These are phyloP conservation scores for Dermochelys coriacea DNA, from an alignment of 2,797 vertebrate genomes.

Conservation along the genomic window DNA sequence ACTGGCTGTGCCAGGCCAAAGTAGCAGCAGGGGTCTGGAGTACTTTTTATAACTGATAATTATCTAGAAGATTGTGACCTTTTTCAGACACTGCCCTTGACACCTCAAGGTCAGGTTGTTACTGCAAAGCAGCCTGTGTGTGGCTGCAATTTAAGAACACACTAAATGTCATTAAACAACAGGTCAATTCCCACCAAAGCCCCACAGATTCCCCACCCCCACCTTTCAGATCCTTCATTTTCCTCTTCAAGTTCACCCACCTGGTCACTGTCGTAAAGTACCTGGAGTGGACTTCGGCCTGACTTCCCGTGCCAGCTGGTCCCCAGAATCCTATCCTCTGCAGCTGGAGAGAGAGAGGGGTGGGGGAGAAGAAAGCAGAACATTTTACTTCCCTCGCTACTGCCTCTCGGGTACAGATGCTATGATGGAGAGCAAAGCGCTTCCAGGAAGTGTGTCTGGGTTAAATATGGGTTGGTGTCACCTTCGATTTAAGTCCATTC, in stretches of 20 bases:
- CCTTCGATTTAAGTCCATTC: neutral
- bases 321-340: slow-evolving; percentile 73
- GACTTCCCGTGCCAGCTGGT: slow-evolving; percentile 83
- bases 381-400: neutral
- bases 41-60: neutral
- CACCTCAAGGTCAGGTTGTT: neutral
- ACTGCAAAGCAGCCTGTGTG: no score
- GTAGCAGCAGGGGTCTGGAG: neutral
- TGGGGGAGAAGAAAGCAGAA: neutral
- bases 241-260: slow-evolving; percentile 76
- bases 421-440: neutral
- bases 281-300: slow-evolving; percentile 89
- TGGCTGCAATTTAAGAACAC: fast-evolving
- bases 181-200: fast-evolving
- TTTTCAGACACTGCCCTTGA: neutral
- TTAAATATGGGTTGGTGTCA: neutral
- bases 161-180: neutral
- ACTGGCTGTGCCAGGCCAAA: neutral
- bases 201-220: no score
- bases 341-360: slow-evolving; percentile 70
- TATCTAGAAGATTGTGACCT: neutral
- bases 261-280: slow-evolving; percentile 89
- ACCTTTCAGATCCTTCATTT: fast-evolving
- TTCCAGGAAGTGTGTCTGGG: neutral
- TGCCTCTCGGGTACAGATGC: neutral